Percentiles rank a stretch among this genome's conserved stretches.
Evolutionary conservation across 2,113 vertebrate species (phyloP).

Genomic region (Otolemur garnettii): DNA sequence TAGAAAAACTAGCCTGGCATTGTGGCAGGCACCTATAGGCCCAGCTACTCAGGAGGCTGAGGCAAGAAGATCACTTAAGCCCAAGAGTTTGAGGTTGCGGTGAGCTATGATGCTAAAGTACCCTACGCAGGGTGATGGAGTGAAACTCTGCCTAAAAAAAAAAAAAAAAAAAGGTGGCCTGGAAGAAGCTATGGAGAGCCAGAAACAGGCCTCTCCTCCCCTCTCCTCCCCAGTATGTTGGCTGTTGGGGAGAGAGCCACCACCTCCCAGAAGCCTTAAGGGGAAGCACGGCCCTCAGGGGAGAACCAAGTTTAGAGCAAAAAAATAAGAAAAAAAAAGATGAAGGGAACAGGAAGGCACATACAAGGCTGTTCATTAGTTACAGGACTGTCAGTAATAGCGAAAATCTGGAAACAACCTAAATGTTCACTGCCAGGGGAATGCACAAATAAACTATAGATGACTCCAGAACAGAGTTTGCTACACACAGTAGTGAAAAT

Average conservation of each 20-base stretch:
- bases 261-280: not conserved
- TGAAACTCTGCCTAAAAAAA: no score
- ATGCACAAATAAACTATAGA: not conserved
- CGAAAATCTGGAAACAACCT: slow-evolving; percentile 59
- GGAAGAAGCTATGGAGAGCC: not conserved
- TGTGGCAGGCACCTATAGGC: no score
- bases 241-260: no score
- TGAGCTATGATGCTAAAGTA: no score
- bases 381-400: not conserved
- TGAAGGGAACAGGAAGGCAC: not conserved
- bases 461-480: not conserved
- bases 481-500: not conserved
- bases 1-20: no score
- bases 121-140: no score
- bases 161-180: not conserved
- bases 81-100: no score
- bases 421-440: not conserved
- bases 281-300: not conserved
- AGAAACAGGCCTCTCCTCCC: not conserved
- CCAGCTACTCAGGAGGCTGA: no score
- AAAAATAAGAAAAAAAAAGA: not conserved
- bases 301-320: not conserved
- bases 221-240: fast-evolving
- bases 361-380: not conserved
- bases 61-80: no score